phyloP scores from a whole-genome alignment of 1,140 invertebrate species.

The Goniozus legneri region DNA sequence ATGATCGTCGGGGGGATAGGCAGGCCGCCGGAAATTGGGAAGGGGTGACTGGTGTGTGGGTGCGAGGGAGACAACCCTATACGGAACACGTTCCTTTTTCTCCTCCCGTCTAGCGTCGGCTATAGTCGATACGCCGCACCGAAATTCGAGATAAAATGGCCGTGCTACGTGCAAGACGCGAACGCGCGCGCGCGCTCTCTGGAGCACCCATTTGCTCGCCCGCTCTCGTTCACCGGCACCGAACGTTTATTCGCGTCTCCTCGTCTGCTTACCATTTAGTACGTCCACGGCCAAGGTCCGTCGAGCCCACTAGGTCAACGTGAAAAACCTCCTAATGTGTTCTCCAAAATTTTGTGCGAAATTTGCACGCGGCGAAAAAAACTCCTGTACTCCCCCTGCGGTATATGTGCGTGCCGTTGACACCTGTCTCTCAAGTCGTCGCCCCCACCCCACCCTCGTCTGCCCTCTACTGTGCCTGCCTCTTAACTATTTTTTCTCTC shows the following conservation, averaged over 20 bases:
- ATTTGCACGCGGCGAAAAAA: conserved; percentile 19
- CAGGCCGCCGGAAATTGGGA: conserved; percentile 4
- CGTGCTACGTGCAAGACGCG: conserved; percentile 17
- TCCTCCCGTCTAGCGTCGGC: conserved; percentile 12
- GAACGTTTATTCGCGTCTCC: neutral
- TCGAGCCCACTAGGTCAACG: conserved; percentile 13
- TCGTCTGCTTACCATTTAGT: conserved; percentile 36
- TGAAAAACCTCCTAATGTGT: too few species aligned
- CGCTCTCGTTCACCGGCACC: neutral
- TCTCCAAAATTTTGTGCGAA: too few species aligned
- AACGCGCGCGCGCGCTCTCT: conserved; percentile 1
- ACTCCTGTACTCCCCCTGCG: conserved; percentile 10
- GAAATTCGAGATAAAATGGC: conserved; percentile 46
- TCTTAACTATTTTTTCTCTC: conserved; percentile 54
- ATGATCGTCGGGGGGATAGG: conserved; percentile 22
- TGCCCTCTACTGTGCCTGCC: conserved; percentile 50
- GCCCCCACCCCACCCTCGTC: conserved; percentile 47
- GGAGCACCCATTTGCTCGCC: too few species aligned
- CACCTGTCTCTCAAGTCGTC: conserved; percentile 49
- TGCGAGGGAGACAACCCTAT: neutral
- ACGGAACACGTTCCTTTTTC: conserved; percentile 15
- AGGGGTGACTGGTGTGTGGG: neutral
- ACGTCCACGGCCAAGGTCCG: conserved; percentile 8
- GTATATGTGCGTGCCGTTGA: too few species aligned
- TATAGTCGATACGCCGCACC: conserved; percentile 45